Conservation (phyloP, 2,113 vertebrate genomes). For the Mustelus asterias region DNA sequence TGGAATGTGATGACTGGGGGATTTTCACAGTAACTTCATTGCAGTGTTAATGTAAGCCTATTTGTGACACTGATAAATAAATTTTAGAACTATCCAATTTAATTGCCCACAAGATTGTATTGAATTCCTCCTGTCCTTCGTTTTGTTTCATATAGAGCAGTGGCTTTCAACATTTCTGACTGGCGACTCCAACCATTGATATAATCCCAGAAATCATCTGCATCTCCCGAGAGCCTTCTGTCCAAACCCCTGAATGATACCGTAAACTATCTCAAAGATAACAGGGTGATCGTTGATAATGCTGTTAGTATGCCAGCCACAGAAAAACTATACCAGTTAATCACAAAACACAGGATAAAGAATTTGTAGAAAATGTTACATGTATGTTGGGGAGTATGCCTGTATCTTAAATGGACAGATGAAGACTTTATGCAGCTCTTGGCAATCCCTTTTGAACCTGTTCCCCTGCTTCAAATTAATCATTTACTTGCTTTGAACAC, state of each 20-base stretch:
- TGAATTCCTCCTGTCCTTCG: background rate
- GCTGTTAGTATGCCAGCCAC: background rate
- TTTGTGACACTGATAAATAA: too few relatives aligned
- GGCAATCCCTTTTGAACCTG: background rate
- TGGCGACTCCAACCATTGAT: background rate
- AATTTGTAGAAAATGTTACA: background rate
- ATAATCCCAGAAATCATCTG: background rate
- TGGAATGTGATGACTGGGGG: too few relatives aligned
- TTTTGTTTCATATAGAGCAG: background rate
- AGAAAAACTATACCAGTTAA: background rate
- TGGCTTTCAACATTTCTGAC: background rate
- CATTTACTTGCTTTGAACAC: background rate
- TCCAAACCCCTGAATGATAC: background rate
- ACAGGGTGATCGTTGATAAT: background rate
- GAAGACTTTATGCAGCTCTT: too few relatives aligned
- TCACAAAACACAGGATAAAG: background rate
- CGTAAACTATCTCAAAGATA: background rate
- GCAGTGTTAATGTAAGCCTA: too few relatives aligned
- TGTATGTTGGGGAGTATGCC: too few relatives aligned
- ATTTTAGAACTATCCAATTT: background rate
- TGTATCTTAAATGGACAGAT: background rate
- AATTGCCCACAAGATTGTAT: background rate
- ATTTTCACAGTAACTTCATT: too few relatives aligned
- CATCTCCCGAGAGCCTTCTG: background rate
- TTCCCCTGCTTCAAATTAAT: background rate